Evolutionary conservation across 2,797 vertebrate genomes (phyloP).

Genomic region (Alauda arvensis): DNA sequence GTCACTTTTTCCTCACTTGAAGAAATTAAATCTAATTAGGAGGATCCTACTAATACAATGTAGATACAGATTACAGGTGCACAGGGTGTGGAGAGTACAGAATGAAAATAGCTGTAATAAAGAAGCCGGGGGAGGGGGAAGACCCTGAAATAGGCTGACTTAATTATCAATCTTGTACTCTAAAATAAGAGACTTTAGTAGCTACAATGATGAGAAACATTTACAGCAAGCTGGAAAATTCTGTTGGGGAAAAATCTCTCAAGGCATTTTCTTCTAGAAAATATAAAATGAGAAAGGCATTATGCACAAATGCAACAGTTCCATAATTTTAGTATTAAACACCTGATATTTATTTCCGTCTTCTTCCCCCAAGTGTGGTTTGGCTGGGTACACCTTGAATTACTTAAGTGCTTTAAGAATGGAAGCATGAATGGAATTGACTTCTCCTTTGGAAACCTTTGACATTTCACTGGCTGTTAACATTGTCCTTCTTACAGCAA

Average conservation of each 20-base stretch:
- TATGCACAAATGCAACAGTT: neutral
- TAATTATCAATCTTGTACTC: neutral
- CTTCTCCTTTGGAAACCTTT: conserved; percentile 28
- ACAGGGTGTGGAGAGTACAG: neutral
- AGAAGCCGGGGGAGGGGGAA: neutral
- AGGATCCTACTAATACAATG: conserved; percentile 1
- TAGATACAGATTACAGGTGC: conserved; percentile 6
- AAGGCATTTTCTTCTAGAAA: neutral
- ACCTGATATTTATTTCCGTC: neutral
- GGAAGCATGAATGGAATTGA: neutral
- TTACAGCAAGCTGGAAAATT: neutral
- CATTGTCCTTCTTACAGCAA: conserved; percentile 1
- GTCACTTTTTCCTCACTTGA: conserved; percentile 16
- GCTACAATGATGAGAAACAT: neutral
- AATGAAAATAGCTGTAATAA: conserved; percentile 13
- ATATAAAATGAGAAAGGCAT: neutral
- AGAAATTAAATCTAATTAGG: conserved; percentile 41
- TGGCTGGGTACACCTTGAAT: neutral
- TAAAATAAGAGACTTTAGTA: neutral
- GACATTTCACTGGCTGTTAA: conserved; percentile 25
- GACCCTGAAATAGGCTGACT: neutral
- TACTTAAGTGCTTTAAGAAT: neutral
- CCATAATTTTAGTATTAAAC: neutral
- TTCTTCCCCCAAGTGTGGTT: neutral
- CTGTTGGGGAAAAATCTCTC: neutral